phyloP scores from a whole-genome alignment of 1,140 invertebrate genomes.

The Notospermus geniculatus region DNA sequence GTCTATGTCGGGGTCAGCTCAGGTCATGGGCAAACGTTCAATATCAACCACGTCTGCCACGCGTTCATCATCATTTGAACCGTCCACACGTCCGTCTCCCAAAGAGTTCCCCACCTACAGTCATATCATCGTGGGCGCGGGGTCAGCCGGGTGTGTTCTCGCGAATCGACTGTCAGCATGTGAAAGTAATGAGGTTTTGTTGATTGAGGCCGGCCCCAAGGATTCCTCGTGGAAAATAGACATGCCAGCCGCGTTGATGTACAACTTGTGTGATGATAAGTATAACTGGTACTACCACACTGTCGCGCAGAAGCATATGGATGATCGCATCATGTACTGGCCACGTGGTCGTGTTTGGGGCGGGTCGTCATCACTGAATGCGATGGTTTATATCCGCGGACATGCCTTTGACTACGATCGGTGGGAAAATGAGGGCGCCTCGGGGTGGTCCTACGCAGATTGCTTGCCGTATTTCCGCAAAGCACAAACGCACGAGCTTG shows the following conservation, averaged over 20 bases:
- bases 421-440: slow-evolving; percentile 86
- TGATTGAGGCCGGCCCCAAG: slow-evolving; percentile 58
- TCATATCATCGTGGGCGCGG: slow-evolving; percentile 56
- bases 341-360: slow-evolving; percentile 62
- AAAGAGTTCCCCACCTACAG: slow-evolving; percentile 28
- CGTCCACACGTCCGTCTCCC: no score
- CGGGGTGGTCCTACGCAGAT: slow-evolving; percentile 82
- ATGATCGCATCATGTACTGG: slow-evolving; percentile 59
- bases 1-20: no score
- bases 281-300: slow-evolving; percentile 62
- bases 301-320: slow-evolving; percentile 55
- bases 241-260: slow-evolving; percentile 62
- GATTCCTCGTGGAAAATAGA: slow-evolving; percentile 59
- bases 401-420: slow-evolving; percentile 90
- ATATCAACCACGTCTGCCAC: no score
- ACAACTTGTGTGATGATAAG: slow-evolving; percentile 58
- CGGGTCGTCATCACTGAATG: slow-evolving; percentile 91
- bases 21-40: no score
- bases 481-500: slow-evolving; percentile 52
- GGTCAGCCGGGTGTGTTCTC: slow-evolving; percentile 54
- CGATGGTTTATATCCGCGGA: slow-evolving; percentile 94
- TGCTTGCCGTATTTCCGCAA: slow-evolving; percentile 60
- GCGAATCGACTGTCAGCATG: slow-evolving; percentile 49
- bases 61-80: no score
- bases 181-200: slow-evolving; percentile 51